Conservation (phyloP, 2,888 invertebrate species). For the Marronus borbonicus region DNA sequence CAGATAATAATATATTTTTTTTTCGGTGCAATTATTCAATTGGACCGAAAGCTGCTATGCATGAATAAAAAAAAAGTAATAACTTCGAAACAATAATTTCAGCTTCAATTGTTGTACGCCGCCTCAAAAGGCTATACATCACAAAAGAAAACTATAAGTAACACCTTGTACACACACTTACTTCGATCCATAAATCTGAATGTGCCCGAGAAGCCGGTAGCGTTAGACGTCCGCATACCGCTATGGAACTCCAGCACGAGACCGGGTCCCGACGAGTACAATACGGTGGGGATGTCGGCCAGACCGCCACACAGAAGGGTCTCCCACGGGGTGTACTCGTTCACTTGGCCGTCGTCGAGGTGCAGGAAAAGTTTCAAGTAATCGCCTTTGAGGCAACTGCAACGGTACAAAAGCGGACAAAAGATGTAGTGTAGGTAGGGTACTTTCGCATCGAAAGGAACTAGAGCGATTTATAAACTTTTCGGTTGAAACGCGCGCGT, state of each 20-base stretch:
- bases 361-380: constrained; percentile 86
- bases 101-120: too few relatives aligned
- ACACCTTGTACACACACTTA: constrained; percentile 70
- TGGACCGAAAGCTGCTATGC: too few relatives aligned
- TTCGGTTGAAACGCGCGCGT: not conserved
- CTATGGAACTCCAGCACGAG: constrained; percentile 84
- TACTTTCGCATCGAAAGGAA: not conserved
- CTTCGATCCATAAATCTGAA: constrained; percentile 85
- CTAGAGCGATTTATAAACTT: constrained; percentile 1
- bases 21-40: too few relatives aligned
- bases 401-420: constrained; percentile 67
- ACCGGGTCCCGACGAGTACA: constrained; percentile 83
- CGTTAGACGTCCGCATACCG: constrained; percentile 72
- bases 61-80: too few relatives aligned
- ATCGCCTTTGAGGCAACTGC: constrained; percentile 83
- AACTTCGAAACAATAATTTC: too few relatives aligned
- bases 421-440: not conserved
- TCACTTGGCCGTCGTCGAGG: constrained; percentile 80
- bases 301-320: constrained; percentile 81
- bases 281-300: constrained; percentile 79
- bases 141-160: not conserved
- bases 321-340: constrained; percentile 84
- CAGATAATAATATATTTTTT: too few relatives aligned
- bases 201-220: constrained; percentile 82
- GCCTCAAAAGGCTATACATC: too few relatives aligned